These are phyloP conservation scores for Muscicapa comitata DNA, from an alignment of 2,797 vertebrate species.

Conservation along the genomic window DNA sequence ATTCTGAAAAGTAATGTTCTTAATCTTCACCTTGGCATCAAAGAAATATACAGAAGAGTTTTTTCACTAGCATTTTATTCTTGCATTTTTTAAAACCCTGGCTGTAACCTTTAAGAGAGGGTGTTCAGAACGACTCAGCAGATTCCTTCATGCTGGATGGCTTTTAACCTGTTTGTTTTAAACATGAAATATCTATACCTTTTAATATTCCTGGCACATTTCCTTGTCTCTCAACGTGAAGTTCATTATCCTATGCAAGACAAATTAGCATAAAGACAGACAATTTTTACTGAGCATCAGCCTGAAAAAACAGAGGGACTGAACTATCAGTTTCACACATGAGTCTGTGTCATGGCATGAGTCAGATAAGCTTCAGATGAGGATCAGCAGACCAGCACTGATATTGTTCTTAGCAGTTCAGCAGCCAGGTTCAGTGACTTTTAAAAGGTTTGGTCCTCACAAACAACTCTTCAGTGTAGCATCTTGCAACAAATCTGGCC, in stretches of 20 bases:
- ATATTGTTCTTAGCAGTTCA: background rate
- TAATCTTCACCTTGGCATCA: background rate
- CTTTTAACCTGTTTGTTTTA: constrained; percentile 25
- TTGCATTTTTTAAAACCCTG: background rate
- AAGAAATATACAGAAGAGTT: background rate
- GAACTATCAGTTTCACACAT: background rate
- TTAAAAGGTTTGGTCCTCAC: background rate
- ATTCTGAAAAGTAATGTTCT: background rate
- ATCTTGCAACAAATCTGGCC: background rate
- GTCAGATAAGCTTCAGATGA: background rate
- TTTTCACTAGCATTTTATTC: background rate
- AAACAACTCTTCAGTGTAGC: background rate
- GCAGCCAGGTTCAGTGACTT: background rate
- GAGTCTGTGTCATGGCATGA: background rate
- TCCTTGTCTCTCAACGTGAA: background rate
- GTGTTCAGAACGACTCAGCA: background rate
- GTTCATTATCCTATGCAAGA: constrained; percentile 2
- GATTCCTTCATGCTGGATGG: background rate
- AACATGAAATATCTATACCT: background rate
- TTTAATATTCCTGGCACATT: constrained; percentile 21
- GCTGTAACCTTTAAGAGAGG: background rate
- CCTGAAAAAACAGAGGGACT: background rate
- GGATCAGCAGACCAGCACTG: background rate
- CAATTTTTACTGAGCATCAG: background rate
- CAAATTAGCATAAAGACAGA: background rate